Evolutionary conservation across 2,113 vertebrate species (phyloP), one percentile per base, ranked within the genome.

Genomic region (Glaucidium brasilianum): DNA sequence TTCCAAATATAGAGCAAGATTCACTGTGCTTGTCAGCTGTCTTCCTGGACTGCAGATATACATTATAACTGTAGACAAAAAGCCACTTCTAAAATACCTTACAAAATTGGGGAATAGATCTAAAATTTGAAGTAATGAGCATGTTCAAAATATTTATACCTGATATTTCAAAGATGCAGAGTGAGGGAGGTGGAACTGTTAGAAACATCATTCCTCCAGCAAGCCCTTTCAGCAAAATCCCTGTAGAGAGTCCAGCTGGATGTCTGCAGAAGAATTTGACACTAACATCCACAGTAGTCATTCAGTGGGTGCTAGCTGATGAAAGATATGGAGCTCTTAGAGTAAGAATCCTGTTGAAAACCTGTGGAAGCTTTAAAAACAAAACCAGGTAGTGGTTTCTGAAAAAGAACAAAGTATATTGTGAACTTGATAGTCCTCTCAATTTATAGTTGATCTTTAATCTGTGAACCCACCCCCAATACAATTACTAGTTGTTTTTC

Each of bases 1-100:
- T 93, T 97, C 95, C 83, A 93, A 96, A 96, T 92, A 94, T 88
- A 94, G 95, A 96, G 59, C 78, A 62, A 80, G 75, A 89, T 78
- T 81, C 62, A 59, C 60, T 50, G 72, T 62, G 71, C 72, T 75
- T 85, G n/a, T 92, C 91, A 97, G 94, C 81, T 95, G 95, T 91
- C 91, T 85, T 94, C 59, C 74, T 88, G 62, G 77, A 27, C 91
- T 79, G 37, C 62, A 55, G 50, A 47, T 41, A 74, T 47, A 60
- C 86, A 18, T 76, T 77, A 30, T 18, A 69, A 55, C 6, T 35
- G 53, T 14, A 82, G 58, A n/a, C 74, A 92, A 58, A 92, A 94
- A 94, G 20, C 37, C 21, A 67, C 49, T 59, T 92, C 32, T 62
- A 55, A 95, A 95, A 84, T 88, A 75, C 60, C 30, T 93, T 56